Conservation (phyloP, 1,140 invertebrate genomes). For the Forficula auricularia region DNA sequence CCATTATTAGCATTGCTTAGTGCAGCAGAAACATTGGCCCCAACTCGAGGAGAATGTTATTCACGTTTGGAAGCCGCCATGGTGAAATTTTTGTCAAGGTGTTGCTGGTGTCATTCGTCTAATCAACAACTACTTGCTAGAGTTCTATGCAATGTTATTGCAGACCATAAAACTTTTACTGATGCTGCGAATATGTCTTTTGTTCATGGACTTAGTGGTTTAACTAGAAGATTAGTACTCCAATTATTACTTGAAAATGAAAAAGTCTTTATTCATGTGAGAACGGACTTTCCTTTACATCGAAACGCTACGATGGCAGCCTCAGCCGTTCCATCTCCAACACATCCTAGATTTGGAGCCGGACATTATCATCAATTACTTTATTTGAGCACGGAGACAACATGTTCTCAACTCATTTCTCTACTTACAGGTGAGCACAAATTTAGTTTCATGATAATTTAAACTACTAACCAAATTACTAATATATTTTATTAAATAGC, state of each 20-base stretch:
- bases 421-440: constrained; percentile 32
- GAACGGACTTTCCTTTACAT: constrained; percentile 25
- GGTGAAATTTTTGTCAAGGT: constrained; percentile 54
- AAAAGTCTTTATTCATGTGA: constrained; percentile 54
- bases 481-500: not conserved
- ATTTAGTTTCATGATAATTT: not conserved
- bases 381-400: constrained; percentile 53
- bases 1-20: constrained; percentile 59
- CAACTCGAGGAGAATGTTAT: constrained; percentile 24
- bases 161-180: constrained; percentile 36
- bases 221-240: constrained; percentile 66
- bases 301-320: not conserved
- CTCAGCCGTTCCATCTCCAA: constrained; percentile 21
- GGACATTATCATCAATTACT: constrained; percentile 45
- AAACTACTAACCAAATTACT: not conserved
- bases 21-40: constrained; percentile 24
- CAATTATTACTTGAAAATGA: constrained; percentile 74
- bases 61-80: constrained; percentile 51
- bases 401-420: constrained; percentile 37
- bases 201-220: constrained; percentile 57
- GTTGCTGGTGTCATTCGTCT: constrained; percentile 64
- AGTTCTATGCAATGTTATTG: constrained; percentile 53
- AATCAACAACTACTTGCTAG: constrained; percentile 71
- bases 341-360: constrained; percentile 27
- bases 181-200: constrained; percentile 27